Evolutionary conservation across 2,888 invertebrate genomes (phyloP), one percentile per base, ranked within the genome.

Genomic region (Gandaritis pyraliata): DNA sequence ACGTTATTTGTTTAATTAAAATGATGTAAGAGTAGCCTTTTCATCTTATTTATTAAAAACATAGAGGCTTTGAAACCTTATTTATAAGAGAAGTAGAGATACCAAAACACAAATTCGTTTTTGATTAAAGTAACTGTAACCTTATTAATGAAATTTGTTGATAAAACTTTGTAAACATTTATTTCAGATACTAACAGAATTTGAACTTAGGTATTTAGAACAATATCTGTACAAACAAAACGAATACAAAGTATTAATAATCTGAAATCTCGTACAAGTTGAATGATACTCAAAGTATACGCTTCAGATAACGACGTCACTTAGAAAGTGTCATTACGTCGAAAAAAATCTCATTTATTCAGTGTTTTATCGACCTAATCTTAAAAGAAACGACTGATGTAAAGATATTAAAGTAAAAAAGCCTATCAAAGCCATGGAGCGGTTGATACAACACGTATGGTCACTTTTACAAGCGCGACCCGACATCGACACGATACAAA

Each of bases 351-450:
- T 73, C 73, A 72, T 75, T 69, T 57, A 73, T 73, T 73, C 73
- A 70, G 66, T 71, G 58, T 69, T 76, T 77, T 74, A 74, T 72
- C 73, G 69, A 68, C 68, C 72, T 76, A 74, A 78, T 75, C 73
- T 68, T 55, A 58, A 66, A 65, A 72, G 59, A 81, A 70, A 77
- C 76, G 71, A 72, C 72, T 72, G 75, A 75, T 80, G 76, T 79
- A 78, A 76, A 75, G 75, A 77, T 83, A 79, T 82, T 80, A 76
- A 79, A 78, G 77, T 74, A 64, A 74, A 74, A 76, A 77, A 69
- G 72, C 68, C 72, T 72, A 78, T 81, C 72, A 72, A 76, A 76
- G 70, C 70, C 61, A 65, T 72, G 64, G 61, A 68, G 69, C 65
- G 49, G 65, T 71, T 74, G 80, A 78, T 79, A 79, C 71, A 75